phyloP scores from a whole-genome alignment of 37 sponge, comb jelly and placozoan species.

The Dysidea cf. avara region DNA sequence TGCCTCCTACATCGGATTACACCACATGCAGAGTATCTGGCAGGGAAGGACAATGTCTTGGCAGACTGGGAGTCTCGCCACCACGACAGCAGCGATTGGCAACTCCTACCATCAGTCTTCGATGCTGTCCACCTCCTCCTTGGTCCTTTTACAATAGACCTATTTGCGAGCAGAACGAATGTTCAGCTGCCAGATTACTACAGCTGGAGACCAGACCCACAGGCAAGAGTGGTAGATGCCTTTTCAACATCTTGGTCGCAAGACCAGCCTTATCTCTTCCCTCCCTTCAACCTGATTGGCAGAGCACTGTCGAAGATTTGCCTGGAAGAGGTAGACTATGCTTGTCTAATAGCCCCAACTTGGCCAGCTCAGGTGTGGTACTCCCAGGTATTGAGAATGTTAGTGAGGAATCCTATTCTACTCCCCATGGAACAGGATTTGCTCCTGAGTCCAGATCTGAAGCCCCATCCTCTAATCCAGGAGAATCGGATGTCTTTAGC shows the following conservation, averaged over 20 bases:
- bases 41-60: constrained; percentile 23
- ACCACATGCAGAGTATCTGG: constrained; percentile 25
- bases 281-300: constrained; percentile 11
- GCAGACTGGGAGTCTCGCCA: constrained; percentile 42
- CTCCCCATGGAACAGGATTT: constrained; percentile 6
- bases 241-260: constrained; percentile 6
- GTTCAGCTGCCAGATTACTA: constrained; percentile 16
- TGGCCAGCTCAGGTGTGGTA: constrained; percentile 38
- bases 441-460: constrained; percentile 2
- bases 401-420: constrained; percentile 11
- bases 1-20: constrained; percentile 13
- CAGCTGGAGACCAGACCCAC: constrained; percentile 50
- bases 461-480: constrained; percentile 10
- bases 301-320: neutral
- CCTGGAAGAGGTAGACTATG: neutral
- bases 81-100: constrained; percentile 26
- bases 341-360: constrained; percentile 8
- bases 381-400: constrained; percentile 4
- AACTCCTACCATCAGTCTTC: constrained; percentile 3
- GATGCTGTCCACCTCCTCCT: neutral
- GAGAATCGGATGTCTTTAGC: constrained; percentile 20
- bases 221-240: constrained; percentile 3
- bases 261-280: constrained; percentile 18
- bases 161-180: constrained; percentile 23
- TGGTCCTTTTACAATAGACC: constrained; percentile 24